Evolutionary conservation across 1,140 invertebrate species (phyloP), one percentile per base, ranked within the genome.

Genomic region (Dendrolimus kikuchii): DNA sequence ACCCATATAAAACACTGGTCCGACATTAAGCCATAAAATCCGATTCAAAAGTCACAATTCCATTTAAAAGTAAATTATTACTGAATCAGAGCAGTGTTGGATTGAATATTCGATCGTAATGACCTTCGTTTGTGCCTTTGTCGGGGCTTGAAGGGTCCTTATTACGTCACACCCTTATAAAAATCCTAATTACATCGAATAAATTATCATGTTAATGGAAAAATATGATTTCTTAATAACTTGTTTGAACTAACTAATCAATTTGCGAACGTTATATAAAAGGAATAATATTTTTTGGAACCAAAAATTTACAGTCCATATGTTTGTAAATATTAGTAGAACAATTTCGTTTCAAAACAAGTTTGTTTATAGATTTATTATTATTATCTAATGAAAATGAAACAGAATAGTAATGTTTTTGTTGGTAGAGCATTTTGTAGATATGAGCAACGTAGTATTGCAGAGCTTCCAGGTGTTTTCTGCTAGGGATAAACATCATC

Each of bases 81-180:
- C 61, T 66, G 64, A 71, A 63, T 72, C 71, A 68, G 57, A 55
- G 72, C 60, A 62, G 60, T 57, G 57, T 60, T 75, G 71, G 75
- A 78, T 78, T 75, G 72, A 75, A 78, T 75, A 76, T 71, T 65
- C 62, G 64, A 49, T 60, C 59, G 62, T 75, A 76, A 76, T 75
- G 71, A 77, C 70, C 71, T 71, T 72, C 74, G 71, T 63, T 77
- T 77, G 70, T 69, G 74, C 65, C 71, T 75, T 72, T 74, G 67
- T 64, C 54, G 56, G 59, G 56, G 62, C 68, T 65, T 60, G 63
- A 61, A 61, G 56, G 63, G 60, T 65, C 71, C 74, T 74, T 77
- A 77, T 77, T 77, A 66, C 71, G 55, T 63, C 45, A 38, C 41
- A 10, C 45, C 5, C 39, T 36, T 44, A 40, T 48, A 49, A 53